Conservation (phyloP, 1,140 invertebrate species). For the Leptinotarsa texana region DNA sequence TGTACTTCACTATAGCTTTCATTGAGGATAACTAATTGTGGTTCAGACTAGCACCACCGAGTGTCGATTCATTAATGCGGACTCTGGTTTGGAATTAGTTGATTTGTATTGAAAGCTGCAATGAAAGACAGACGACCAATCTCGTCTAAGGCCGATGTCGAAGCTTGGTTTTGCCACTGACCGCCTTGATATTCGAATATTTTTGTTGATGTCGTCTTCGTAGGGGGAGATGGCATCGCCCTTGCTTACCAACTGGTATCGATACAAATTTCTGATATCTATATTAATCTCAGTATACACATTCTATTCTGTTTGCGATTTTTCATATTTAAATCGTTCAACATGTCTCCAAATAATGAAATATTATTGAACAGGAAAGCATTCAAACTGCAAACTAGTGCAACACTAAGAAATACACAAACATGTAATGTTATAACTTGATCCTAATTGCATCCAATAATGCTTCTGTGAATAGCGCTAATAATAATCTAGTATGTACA, state of each 20-base stretch:
- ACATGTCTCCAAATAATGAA: neutral
- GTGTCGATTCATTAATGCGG: too few species aligned
- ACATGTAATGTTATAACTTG: neutral
- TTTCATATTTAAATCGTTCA: neutral
- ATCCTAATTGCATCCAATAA: neutral
- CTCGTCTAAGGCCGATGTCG: too few species aligned
- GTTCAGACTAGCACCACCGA: too few species aligned
- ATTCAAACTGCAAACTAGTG: neutral
- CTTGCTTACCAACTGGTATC: neutral
- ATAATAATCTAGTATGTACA: slow-evolving; percentile 3
- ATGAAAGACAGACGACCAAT: too few species aligned
- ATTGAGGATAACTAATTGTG: too few species aligned
- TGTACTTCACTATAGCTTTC: too few species aligned
- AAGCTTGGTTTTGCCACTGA: too few species aligned
- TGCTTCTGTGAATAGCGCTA: neutral
- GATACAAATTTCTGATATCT: neutral
- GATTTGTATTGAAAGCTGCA: too few species aligned
- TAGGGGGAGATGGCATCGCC: too few species aligned
- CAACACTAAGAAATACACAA: slow-evolving; percentile 2
- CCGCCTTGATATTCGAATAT: too few species aligned
- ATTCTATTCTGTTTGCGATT: neutral
- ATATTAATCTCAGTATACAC: neutral
- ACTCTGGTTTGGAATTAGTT: too few species aligned
- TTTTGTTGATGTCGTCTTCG: too few species aligned
- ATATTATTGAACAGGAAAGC: neutral